Percentiles rank a stretch among this genome's conserved stretches.
These are phyloP conservation scores for Vanessa tameamea DNA, from an alignment of 1,140 invertebrate species.

Conservation along the genomic window DNA sequence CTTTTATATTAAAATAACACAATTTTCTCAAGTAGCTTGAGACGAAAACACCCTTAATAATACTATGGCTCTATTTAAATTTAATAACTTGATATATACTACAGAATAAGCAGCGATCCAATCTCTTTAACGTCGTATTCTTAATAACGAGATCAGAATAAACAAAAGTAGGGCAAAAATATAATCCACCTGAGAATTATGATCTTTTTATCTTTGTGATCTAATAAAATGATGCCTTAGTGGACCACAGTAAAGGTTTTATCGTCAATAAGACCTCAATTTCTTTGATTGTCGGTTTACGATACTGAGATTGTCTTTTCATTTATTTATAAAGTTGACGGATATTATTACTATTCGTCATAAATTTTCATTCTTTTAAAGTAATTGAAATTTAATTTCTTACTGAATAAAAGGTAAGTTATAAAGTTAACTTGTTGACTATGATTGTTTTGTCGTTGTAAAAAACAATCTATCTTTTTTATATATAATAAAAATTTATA, in stretches of 20 bases:
- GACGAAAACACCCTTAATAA: background rate
- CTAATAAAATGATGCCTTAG: slow-evolving; percentile 33
- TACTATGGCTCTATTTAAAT: background rate
- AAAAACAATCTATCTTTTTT: too few relatives aligned
- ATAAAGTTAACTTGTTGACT: too few relatives aligned
- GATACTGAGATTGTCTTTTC: slow-evolving; percentile 28
- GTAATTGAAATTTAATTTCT: background rate
- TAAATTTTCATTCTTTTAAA: background rate
- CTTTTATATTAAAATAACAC: slow-evolving; percentile 1
- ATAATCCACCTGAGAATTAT: slow-evolving; percentile 36
- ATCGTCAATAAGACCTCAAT: slow-evolving; percentile 35
- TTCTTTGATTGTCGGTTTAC: slow-evolving; percentile 36
- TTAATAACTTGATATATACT: background rate
- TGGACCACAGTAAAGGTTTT: slow-evolving; percentile 30
- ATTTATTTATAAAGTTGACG: slow-evolving; percentile 17
- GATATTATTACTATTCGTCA: background rate
- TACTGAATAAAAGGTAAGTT: too few relatives aligned
- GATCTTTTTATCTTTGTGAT: slow-evolving; percentile 32
- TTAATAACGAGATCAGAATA: background rate
- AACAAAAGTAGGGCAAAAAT: slow-evolving; percentile 24
- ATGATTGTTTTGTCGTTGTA: too few relatives aligned
- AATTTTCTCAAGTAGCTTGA: slow-evolving; percentile 4
- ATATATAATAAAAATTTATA: too few relatives aligned
- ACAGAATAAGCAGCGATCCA: background rate
- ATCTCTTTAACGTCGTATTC: background rate